phyloP scores from a whole-genome alignment of 2,888 invertebrate species.

The Amaurobius ferox region DNA sequence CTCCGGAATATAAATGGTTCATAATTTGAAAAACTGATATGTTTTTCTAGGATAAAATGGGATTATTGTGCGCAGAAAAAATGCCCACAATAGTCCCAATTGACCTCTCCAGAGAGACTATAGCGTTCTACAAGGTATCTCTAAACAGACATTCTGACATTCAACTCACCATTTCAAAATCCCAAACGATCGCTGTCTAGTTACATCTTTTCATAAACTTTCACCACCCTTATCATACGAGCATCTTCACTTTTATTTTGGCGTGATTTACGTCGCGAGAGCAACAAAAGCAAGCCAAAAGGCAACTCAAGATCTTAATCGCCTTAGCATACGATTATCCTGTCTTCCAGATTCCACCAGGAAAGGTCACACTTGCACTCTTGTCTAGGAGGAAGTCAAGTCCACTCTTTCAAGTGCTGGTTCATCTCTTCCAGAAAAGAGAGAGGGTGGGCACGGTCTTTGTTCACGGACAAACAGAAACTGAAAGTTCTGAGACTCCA shows the following conservation, averaged over 20 bases:
- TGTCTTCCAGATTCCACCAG: background rate
- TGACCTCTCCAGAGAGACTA: too few species aligned
- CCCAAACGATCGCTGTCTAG: background rate
- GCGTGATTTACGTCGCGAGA: background rate
- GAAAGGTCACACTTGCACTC: background rate
- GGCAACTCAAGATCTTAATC: conserved; percentile 6
- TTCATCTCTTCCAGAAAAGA: background rate
- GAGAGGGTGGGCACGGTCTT: background rate
- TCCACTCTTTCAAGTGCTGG: background rate
- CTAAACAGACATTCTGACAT: too few species aligned
- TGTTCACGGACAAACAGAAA: background rate
- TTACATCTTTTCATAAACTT: conserved; percentile 2
- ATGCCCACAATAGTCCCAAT: too few species aligned
- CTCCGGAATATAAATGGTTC: too few species aligned
- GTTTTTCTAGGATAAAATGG: too few species aligned
- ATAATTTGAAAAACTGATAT: too few species aligned
- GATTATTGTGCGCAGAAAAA: too few species aligned
- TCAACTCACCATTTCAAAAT: background rate
- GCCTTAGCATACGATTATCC: conserved; percentile 11
- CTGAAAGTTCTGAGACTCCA: background rate
- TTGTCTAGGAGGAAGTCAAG: background rate
- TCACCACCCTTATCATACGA: background rate
- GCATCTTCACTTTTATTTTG: background rate
- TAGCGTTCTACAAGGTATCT: too few species aligned
- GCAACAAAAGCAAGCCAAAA: conserved; percentile 7